phyloP scores from a whole-genome alignment of 2,113 vertebrate species.

The Axis porcinus region DNA sequence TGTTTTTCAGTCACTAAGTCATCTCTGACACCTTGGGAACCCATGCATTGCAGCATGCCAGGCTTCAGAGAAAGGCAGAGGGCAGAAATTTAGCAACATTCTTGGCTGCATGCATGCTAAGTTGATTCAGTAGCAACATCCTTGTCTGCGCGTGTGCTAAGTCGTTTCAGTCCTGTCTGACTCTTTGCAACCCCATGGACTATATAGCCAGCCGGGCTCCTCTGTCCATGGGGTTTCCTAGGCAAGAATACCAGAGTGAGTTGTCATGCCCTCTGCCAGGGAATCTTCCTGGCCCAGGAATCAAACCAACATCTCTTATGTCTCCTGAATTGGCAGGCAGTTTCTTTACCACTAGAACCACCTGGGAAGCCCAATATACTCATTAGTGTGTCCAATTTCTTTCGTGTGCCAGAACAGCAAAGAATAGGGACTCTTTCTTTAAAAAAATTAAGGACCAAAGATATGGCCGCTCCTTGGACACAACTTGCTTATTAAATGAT shows the following conservation, averaged over 20 bases:
- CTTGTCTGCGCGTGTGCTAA: neutral
- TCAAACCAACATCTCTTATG: neutral
- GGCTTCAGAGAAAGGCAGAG: neutral
- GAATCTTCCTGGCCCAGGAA: neutral
- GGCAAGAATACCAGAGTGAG: neutral
- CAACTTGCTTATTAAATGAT: neutral
- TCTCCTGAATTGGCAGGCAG: neutral
- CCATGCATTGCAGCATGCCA: neutral
- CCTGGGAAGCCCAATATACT: neutral
- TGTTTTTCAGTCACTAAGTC: neutral
- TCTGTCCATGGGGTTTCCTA: neutral
- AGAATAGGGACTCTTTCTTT: neutral
- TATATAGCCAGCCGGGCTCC: neutral
- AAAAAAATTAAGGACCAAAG: neutral
- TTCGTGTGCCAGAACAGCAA: neutral
- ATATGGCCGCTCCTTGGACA: neutral
- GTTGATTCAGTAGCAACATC: neutral
- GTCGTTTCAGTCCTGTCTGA: rapidly evolving
- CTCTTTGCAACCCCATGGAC: neutral
- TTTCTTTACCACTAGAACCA: neutral
- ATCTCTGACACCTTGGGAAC: neutral
- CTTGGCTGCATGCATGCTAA: neutral
- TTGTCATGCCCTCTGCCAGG: neutral
- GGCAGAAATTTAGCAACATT: neutral
- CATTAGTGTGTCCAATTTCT: neutral